Conservation (phyloP, 2,888 invertebrate species). For the Rhagonycha fulva region DNA sequence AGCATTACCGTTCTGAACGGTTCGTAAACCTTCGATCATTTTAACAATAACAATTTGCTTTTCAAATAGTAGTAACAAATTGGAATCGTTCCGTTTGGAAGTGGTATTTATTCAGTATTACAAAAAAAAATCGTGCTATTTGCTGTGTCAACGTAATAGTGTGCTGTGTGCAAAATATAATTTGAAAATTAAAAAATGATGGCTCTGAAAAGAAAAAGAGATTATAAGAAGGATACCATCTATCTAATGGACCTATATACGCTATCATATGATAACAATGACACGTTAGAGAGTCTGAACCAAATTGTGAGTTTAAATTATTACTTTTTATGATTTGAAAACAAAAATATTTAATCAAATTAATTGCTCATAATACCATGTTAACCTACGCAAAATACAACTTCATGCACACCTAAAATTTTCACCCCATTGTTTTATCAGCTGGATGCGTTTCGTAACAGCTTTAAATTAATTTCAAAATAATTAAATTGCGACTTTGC, state of each 20-base stretch:
- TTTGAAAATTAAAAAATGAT: constrained; percentile 42
- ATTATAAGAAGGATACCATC: constrained; percentile 86
- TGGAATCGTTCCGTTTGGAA: constrained; percentile 3
- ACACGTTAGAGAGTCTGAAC: constrained; percentile 73
- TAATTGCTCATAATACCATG: background rate
- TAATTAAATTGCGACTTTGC: background rate
- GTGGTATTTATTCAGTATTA: background rate
- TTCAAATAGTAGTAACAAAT: constrained; percentile 10
- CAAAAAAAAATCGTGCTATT: background rate
- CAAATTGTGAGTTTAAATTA: constrained; percentile 62
- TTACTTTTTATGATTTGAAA: background rate
- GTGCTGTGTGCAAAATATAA: background rate
- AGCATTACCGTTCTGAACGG: constrained; percentile 8
- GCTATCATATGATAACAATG: constrained; percentile 82
- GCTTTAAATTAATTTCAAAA: background rate
- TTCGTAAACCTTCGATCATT: constrained; percentile 1
- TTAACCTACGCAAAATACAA: background rate
- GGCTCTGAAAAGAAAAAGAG: constrained; percentile 62
- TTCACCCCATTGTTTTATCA: background rate
- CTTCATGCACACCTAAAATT: background rate
- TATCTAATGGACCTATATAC: constrained; percentile 85
- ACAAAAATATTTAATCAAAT: background rate
- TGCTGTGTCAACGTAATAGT: background rate
- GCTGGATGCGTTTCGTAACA: background rate
- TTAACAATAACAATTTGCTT: background rate